Evolutionary conservation across 2,113 vertebrate genomes (phyloP).

Genomic region (Irena cyanogastra): DNA sequence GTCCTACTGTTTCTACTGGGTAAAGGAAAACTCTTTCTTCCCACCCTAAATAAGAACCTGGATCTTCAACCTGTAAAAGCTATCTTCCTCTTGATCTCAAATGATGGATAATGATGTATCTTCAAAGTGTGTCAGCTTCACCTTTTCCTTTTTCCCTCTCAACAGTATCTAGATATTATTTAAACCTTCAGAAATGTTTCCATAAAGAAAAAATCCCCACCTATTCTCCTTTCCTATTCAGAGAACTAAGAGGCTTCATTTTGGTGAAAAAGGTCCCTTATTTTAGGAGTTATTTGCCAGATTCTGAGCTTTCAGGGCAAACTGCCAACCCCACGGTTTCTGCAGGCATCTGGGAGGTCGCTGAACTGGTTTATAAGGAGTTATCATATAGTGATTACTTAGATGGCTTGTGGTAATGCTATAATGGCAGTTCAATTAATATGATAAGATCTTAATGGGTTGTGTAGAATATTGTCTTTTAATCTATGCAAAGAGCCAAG

Average conservation of each 20-base stretch:
- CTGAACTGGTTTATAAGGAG: conserved; percentile 33
- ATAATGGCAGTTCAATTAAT: conserved; percentile 68
- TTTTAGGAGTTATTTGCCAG: not conserved
- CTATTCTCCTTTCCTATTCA: not conserved
- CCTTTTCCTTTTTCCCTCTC: not conserved
- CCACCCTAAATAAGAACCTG: not conserved
- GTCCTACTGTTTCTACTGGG: not conserved
- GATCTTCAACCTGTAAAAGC: not conserved
- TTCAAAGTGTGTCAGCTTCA: not conserved
- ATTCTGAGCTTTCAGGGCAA: not conserved
- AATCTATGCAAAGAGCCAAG: conserved; percentile 52
- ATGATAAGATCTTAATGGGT: conserved; percentile 69
- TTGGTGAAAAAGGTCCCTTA: not conserved
- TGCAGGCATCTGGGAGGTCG: conserved; percentile 9
- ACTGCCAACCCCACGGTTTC: conserved; percentile 8
- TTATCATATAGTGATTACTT: conserved; percentile 59
- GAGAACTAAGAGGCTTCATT: not conserved
- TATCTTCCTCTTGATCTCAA: not conserved
- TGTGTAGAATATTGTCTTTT: conserved; percentile 64
- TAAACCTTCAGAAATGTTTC: not conserved
- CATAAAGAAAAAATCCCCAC: not conserved
- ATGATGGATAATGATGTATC: not conserved
- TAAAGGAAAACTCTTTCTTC: not conserved
- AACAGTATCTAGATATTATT: not conserved
- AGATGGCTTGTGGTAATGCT: conserved; percentile 56